phyloP scores from a whole-genome alignment of 2,888 invertebrate genomes.

The Cephalotes varians region DNA sequence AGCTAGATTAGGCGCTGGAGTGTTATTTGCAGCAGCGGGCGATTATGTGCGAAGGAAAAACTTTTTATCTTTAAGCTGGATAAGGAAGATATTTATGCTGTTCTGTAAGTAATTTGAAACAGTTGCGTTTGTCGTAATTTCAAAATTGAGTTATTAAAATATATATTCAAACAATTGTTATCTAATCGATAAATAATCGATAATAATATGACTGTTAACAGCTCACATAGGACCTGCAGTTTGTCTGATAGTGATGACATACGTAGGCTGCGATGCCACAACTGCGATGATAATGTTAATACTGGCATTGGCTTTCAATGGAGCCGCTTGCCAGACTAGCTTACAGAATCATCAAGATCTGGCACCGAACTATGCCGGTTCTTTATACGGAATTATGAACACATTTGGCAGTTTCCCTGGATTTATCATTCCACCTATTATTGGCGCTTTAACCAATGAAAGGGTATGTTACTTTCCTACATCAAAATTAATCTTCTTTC shows the following conservation, averaged over 20 bases:
- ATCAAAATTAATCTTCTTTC: too few species aligned
- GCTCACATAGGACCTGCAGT: conserved; percentile 86
- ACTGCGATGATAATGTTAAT: conserved; percentile 81
- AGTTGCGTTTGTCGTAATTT: neutral
- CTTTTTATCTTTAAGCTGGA: conserved; percentile 85
- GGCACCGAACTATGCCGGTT: conserved; percentile 84
- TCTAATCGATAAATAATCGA: conserved; percentile 19
- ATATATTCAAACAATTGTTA: neutral
- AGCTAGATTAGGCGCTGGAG: conserved; percentile 90
- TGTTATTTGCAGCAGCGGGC: conserved; percentile 91
- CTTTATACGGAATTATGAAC: conserved; percentile 84
- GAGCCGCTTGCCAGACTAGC: conserved; percentile 84
- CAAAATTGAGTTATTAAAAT: neutral
- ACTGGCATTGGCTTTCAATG: conserved; percentile 80
- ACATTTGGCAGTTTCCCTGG: conserved; percentile 84
- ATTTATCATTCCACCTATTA: conserved; percentile 83
- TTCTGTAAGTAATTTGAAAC: conserved; percentile 78
- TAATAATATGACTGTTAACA: conserved; percentile 61
- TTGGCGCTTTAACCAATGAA: conserved; percentile 81
- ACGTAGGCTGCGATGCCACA: conserved; percentile 80
- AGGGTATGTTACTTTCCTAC: conserved; percentile 68
- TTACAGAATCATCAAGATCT: conserved; percentile 85
- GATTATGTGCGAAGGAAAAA: conserved; percentile 88
- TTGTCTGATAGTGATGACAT: conserved; percentile 85
- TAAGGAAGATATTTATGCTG: conserved; percentile 82